phyloP scores from a whole-genome alignment of 2,888 invertebrate species.

The Limenitis camilla region DNA sequence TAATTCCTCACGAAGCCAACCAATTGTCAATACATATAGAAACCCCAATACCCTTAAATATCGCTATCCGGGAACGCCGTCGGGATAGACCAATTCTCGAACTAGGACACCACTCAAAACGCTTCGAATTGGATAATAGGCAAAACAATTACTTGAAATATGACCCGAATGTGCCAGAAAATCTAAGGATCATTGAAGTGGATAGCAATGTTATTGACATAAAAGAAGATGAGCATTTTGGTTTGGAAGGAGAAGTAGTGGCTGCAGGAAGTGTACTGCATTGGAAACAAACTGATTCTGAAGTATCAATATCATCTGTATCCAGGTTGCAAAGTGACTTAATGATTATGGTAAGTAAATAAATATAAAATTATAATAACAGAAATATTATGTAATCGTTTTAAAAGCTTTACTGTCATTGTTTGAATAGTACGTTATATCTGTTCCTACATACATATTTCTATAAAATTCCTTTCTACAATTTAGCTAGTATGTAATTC shows the following conservation, averaged over 20 bases:
- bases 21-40: slow-evolving; percentile 53
- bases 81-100: slow-evolving; percentile 55
- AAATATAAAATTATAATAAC: not conserved
- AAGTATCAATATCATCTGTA: slow-evolving; percentile 48
- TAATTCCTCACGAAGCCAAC: slow-evolving; percentile 59
- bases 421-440: no score
- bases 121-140: slow-evolving; percentile 44
- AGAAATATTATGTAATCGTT: no score
- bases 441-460: no score
- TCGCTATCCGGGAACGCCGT: slow-evolving; percentile 54
- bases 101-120: slow-evolving; percentile 46
- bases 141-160: slow-evolving; percentile 60
- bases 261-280: slow-evolving; percentile 52
- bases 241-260: slow-evolving; percentile 53
- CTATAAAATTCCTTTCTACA: no score
- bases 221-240: slow-evolving; percentile 43
- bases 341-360: slow-evolving; percentile 56
- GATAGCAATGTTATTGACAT: slow-evolving; percentile 61
- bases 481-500: no score
- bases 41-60: slow-evolving; percentile 49
- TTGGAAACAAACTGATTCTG: slow-evolving; percentile 55
- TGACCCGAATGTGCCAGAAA: slow-evolving; percentile 60
- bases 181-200: slow-evolving; percentile 61
- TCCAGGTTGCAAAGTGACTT: slow-evolving; percentile 57
- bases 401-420: no score